A percentile compares a stretch with the other conserved stretches of the same genome.
Conservation (phyloP, 2,113 vertebrate genomes). For the Cyanoliseus patagonus region DNA sequence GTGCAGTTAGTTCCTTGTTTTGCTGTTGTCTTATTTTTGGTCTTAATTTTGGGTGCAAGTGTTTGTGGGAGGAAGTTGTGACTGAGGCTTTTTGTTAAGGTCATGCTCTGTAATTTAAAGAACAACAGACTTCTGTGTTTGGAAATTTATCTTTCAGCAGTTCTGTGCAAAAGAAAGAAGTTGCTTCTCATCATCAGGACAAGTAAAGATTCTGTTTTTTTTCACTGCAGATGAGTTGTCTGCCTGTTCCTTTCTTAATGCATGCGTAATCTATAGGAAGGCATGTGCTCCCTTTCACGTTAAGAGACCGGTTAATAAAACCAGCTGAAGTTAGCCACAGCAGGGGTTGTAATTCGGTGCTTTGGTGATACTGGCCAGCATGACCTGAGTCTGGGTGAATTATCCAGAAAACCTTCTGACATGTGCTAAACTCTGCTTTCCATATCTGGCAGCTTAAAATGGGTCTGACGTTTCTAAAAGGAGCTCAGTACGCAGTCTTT, state of each 20-base stretch:
- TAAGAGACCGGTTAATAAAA: background rate
- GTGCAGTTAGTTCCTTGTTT: background rate
- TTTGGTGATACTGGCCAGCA: background rate
- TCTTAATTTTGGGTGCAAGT: background rate
- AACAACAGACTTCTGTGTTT: background rate
- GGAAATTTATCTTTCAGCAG: background rate
- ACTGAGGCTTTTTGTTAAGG: background rate
- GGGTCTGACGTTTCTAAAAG: background rate
- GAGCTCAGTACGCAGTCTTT: background rate
- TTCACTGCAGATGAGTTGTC: background rate
- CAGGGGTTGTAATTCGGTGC: background rate
- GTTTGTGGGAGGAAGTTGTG: background rate
- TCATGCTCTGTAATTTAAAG: background rate
- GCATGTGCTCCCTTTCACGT: accelerated
- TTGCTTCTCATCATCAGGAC: background rate
- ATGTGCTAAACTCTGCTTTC: background rate
- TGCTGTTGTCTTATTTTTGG: background rate
- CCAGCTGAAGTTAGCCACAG: background rate
- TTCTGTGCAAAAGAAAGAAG: background rate
- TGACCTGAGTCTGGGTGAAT: background rate
- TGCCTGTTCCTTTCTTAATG: background rate
- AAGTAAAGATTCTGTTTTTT: background rate
- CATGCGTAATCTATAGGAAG: background rate
- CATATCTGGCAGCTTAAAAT: background rate
- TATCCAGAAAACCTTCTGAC: background rate